A percentile compares a stretch with the other conserved stretches of the same genome.
phyloP scores from a whole-genome alignment of 2,113 vertebrate genomes.

The Rhinolophus sinicus region DNA sequence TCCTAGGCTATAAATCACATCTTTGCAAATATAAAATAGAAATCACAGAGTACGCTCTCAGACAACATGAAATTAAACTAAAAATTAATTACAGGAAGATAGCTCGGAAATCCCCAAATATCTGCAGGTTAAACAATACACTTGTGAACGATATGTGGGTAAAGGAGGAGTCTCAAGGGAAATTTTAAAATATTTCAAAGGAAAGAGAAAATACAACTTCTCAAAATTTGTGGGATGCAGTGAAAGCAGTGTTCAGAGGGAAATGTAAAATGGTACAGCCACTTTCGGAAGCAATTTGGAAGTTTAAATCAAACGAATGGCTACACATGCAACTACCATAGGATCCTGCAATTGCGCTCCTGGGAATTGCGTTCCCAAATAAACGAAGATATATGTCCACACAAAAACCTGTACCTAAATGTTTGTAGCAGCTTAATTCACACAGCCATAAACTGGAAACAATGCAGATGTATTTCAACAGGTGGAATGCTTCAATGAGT shows the following conservation, averaged over 20 bases:
- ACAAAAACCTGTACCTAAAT: neutral
- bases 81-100: neutral
- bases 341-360: neutral
- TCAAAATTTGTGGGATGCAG: neutral
- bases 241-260: neutral
- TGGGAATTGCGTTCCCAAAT: neutral
- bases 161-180: neutral
- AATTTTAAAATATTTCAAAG: constrained; percentile 52
- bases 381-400: neutral
- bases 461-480: neutral
- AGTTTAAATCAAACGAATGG: neutral
- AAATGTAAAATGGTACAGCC: neutral
- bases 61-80: neutral
- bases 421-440: neutral
- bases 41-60: neutral
- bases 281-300: neutral
- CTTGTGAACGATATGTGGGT: neutral
- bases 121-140: neutral
- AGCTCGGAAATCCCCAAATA: neutral
- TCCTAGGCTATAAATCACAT: neutral
- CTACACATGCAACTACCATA: no score
- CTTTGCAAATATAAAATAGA: neutral
- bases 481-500: neutral
- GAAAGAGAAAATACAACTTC: constrained; percentile 8
- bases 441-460: neutral